Conservation (phyloP, 2,113 vertebrate species). For the Eidolon helvum region DNA sequence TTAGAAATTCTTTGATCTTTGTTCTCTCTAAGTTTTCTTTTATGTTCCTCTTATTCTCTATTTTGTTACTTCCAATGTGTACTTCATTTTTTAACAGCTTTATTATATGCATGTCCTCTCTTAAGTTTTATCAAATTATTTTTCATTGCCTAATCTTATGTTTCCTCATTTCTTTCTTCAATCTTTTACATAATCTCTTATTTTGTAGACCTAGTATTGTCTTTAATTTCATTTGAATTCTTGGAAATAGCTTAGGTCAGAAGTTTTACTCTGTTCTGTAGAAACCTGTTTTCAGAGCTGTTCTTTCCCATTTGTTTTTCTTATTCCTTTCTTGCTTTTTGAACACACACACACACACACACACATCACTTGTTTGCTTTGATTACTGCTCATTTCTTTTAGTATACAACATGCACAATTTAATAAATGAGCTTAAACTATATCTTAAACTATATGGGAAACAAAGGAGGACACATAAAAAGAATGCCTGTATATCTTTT, state of each 20-base stretch:
- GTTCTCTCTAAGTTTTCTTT: not conserved
- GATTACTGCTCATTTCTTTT: not conserved
- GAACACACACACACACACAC: no score
- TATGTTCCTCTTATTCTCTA: not conserved
- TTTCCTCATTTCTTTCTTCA: not conserved
- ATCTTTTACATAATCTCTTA: not conserved
- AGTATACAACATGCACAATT: not conserved
- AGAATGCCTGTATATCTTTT: not conserved
- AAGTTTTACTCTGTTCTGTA: not conserved
- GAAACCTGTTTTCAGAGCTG: not conserved
- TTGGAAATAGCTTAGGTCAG: not conserved
- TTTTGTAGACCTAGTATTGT: not conserved
- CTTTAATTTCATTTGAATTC: not conserved
- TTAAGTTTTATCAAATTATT: slow-evolving; percentile 37
- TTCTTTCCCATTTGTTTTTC: not conserved
- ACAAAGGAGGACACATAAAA: not conserved
- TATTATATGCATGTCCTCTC: not conserved
- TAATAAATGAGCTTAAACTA: not conserved
- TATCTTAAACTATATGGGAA: not conserved
- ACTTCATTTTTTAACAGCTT: not conserved
- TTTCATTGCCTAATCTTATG: slow-evolving; percentile 17
- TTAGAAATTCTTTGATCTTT: not conserved
- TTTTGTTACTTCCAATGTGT: not conserved
- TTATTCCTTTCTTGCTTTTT: not conserved
- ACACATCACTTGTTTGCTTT: no score